Evolutionary conservation across 1,140 invertebrate species (phyloP), one percentile per base, ranked within the genome.

Genomic region (Zaprionus ornatus): DNA sequence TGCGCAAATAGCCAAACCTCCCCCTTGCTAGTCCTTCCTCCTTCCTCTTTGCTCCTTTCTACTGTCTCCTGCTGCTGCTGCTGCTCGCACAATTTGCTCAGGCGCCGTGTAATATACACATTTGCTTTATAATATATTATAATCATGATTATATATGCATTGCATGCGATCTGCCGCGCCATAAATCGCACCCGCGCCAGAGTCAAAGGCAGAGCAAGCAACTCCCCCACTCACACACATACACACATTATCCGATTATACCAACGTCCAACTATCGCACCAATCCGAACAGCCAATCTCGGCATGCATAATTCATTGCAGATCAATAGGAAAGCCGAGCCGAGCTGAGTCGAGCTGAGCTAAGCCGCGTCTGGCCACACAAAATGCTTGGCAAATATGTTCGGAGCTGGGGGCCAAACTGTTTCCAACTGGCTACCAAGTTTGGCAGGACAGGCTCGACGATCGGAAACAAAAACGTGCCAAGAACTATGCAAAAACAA

Each of bases 291-390:
- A 66, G 60, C 50, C 67, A 77, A 87, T 87, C 83, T 84, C 50
- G 66, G 65, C 81, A 88, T 88, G 85, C 84, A 88, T 88, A 90
- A 88, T 88, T 88, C 84, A 88, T 86, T 82, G 84, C 77, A 88
- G 84, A 88, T 88, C 85, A 90, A 90, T 79, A 61, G 64, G 76
- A n/a, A 4, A 17, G 40, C 40, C 40, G 40, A 45, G 35, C 35
- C 76, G 42, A 13, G 40, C n/a, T 42, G 62, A 55, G 45, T 7
- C 37, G 37, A 40, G 15, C 37, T 68, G 40, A 10, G 37, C 15
- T 42, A 52, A 48, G 56, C 69, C 52, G 4, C 23, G 69, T 17
- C 73, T 69, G 83, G 79, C 76, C 82, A 86, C 84, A 84, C 80
- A 87, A 87, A 87, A 78, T 75, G 84, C 77, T 84, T 83, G 70